Percentiles rank a stretch among this genome's conserved stretches.
Evolutionary conservation across 2,888 invertebrate genomes (phyloP).

Genomic region (Drosophila cognata): DNA sequence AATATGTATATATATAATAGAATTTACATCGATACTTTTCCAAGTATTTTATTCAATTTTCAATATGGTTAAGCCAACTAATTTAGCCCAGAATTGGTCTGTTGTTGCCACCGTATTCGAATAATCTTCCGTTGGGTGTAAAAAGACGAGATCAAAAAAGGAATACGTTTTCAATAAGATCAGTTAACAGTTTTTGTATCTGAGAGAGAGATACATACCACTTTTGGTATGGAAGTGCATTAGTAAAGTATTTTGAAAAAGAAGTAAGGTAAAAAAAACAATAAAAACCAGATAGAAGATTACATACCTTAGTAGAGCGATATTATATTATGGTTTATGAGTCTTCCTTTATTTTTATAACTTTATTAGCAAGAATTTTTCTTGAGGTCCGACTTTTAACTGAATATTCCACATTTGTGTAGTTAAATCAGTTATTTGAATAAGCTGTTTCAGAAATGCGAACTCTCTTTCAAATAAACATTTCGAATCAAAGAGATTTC

Average conservation of each 20-base stretch:
- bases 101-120: not conserved
- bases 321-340: not conserved
- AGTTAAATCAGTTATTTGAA: too few species aligned
- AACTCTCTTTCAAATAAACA: not conserved
- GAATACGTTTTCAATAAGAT: too few species aligned
- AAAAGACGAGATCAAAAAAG: not conserved
- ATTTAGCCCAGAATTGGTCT: not conserved
- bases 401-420: not conserved
- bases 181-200: not conserved
- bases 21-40: not conserved
- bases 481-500: not conserved
- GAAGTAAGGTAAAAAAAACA: not conserved
- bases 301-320: not conserved
- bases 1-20: not conserved
- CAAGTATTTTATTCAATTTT: not conserved
- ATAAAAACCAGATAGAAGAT: not conserved
- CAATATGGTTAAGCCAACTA: not conserved
- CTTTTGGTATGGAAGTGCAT: too few species aligned
- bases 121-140: not conserved
- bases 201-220: too few species aligned
- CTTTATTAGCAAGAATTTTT: not conserved
- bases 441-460: not conserved
- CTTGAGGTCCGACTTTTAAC: not conserved
- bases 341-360: too few species aligned
- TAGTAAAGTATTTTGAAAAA: not conserved